A percentile compares a stretch with the other conserved stretches of the same genome.
phyloP scores from a whole-genome alignment of 2,797 vertebrate species.

The Lates japonicus region DNA sequence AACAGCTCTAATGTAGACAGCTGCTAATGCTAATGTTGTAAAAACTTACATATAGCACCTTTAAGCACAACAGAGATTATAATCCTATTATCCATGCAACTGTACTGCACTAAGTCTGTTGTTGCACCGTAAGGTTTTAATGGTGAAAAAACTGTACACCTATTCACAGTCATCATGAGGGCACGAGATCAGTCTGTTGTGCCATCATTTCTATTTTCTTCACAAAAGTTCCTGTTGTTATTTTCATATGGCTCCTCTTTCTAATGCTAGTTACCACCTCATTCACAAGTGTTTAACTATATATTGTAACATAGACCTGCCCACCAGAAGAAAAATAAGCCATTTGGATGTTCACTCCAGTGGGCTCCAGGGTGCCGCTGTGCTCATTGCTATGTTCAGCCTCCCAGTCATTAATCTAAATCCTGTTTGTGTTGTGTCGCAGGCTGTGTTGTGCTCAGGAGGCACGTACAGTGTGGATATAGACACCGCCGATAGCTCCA shows the following conservation, averaged over 20 bases:
- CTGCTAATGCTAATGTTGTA: too few species aligned
- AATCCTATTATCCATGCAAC: not conserved
- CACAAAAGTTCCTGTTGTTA: not conserved
- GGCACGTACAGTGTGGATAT: conserved; percentile 93
- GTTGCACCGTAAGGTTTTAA: too few species aligned
- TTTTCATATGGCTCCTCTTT: not conserved
- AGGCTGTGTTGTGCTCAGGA: conserved; percentile 85
- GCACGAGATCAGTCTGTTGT: not conserved
- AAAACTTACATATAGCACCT: too few species aligned
- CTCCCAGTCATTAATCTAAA: not conserved
- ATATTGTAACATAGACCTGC: not conserved
- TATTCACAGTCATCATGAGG: not conserved
- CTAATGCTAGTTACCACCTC: not conserved
- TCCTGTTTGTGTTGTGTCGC: not conserved
- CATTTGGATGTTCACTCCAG: not conserved
- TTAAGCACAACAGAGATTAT: not conserved
- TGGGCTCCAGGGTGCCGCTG: not conserved
- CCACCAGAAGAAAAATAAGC: not conserved
- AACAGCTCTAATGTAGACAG: too few species aligned
- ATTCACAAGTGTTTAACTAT: not conserved
- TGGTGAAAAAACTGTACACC: too few species aligned
- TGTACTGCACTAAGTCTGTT: conserved; percentile 2
- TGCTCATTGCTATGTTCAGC: conserved; percentile 1
- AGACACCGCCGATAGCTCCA: conserved; percentile 94
- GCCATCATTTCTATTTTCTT: not conserved